Conservation (phyloP, 2,113 vertebrate genomes). For the Chionomys nivalis region DNA sequence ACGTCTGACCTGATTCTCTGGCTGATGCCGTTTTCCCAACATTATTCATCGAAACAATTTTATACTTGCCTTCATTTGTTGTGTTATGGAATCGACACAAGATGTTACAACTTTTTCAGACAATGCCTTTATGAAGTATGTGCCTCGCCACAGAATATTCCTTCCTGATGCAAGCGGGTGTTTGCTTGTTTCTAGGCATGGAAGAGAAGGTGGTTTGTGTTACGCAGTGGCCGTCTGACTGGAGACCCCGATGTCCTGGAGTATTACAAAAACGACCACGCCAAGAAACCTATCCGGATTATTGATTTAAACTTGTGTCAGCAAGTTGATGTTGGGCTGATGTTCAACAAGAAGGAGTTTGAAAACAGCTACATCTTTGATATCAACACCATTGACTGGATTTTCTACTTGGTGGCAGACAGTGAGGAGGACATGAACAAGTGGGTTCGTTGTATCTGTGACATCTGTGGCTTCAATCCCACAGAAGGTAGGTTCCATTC, state of each 20-base stretch:
- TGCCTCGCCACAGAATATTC: neutral
- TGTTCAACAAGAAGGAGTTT: constrained; percentile 98
- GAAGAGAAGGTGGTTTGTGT: constrained; percentile 99
- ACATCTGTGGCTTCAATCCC: constrained; percentile 99
- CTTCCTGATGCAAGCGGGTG: constrained; percentile 16
- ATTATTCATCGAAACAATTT: neutral
- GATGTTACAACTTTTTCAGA: neutral
- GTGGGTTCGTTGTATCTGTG: constrained; percentile 99
- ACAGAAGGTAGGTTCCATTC: constrained; percentile 91
- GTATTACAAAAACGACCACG: constrained; percentile 99
- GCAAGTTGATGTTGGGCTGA: constrained; percentile 98
- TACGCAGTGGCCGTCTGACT: constrained; percentile 96
- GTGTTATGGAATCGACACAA: neutral
- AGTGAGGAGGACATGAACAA: constrained; percentile 99
- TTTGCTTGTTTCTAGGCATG: constrained; percentile 90
- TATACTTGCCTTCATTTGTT: neutral
- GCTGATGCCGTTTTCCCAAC: neutral
- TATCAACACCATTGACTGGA: constrained; percentile 98
- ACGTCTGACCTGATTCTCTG: neutral
- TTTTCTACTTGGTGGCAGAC: constrained; percentile 99
- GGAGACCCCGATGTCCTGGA: constrained; percentile 98
- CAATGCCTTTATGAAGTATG: neutral
- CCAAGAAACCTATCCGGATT: constrained; percentile 99
- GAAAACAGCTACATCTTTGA: constrained; percentile 99
- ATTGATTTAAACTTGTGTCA: constrained; percentile 99